Base-by-base conservation (phyloP, 2,797 vertebrate species). In the Crenuchus spilurus region DNA sequence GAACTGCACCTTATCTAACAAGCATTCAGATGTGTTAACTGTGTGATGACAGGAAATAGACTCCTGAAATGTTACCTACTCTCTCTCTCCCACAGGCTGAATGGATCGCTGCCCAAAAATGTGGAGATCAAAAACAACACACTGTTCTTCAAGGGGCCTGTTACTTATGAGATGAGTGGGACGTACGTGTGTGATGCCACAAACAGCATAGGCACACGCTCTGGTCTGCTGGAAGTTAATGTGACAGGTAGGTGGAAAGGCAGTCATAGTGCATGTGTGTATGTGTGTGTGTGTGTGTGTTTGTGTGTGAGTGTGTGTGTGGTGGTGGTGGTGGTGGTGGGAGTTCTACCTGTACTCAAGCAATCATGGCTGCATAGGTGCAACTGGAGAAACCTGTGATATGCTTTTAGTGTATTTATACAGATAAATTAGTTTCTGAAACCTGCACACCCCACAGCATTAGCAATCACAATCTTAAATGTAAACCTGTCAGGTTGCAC, bases 111-210 rank as follows among this genome's bases (percentile, higher is more conserved):
- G 77, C 94, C 96, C 46, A 94, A 86, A 70, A 97, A 93, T 0
- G 95, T 95, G 83, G 97, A 99, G 79, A 93, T 95, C 84, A 96
- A 94, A 86, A 99, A 99, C 93, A 96, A 96, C 92, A 96, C 95
- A 1, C 90, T 99, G 73, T 93, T 94, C 92, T 98, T 99, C 88
- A 96, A 94, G 83, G 96, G 94, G 0, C 93, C 95, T 0, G 94
- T 99, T 83, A 95, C 91, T 81, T 94, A 96, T 30, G 95, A 94
- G 62, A 78, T 98, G 62, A 94, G 95, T 0, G 96, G 96, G 62
- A 97, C 95, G 0, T 99, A 98, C 5, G 84, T 98, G 76, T 99
- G 97, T 0, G 95, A 98, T 58, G 97, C 97, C 20, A 96, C 94
- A 86, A 99, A 99, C 6, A 84, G 93, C 85, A 96, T 99, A 7